phyloP scores from a whole-genome alignment of 35 echinoderm and acorn worm genomes.

The Strongylocentrotus purpuratus region DNA sequence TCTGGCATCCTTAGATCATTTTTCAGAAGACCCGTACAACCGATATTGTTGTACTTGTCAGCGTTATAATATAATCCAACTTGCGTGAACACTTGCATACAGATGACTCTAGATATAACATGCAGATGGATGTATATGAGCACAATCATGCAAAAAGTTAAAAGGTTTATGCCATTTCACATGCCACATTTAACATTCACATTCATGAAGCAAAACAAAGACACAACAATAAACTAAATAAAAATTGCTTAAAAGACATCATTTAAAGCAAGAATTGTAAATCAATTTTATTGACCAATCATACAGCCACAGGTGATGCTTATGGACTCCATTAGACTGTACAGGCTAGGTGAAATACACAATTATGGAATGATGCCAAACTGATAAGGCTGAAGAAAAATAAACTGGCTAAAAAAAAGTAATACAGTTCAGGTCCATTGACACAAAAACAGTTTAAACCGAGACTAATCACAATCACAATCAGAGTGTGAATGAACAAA shows the following conservation, averaged over 20 bases:
- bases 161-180: not conserved
- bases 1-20: too few species aligned
- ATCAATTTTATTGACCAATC: conserved; percentile 5
- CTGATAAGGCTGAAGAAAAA: not conserved
- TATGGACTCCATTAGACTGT: not conserved
- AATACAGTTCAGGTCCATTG: too few species aligned
- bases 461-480: too few species aligned
- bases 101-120: not conserved
- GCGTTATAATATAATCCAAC: too few species aligned
- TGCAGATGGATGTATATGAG: not conserved
- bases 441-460: too few species aligned
- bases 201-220: not conserved
- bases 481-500: too few species aligned
- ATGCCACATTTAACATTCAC: not conserved
- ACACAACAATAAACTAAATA: not conserved
- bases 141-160: too few species aligned
- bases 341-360: too few species aligned
- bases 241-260: not conserved
- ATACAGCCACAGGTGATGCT: not conserved
- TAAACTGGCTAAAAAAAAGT: too few species aligned
- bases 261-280: not conserved
- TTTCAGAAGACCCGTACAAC: too few species aligned
- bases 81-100: not conserved
- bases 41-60: too few species aligned
- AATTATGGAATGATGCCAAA: not conserved